These are phyloP conservation scores for Mnemiopsis leidyi DNA, from an alignment of 37 sponge, comb jelly and placozoan genomes.

Conservation along the genomic window DNA sequence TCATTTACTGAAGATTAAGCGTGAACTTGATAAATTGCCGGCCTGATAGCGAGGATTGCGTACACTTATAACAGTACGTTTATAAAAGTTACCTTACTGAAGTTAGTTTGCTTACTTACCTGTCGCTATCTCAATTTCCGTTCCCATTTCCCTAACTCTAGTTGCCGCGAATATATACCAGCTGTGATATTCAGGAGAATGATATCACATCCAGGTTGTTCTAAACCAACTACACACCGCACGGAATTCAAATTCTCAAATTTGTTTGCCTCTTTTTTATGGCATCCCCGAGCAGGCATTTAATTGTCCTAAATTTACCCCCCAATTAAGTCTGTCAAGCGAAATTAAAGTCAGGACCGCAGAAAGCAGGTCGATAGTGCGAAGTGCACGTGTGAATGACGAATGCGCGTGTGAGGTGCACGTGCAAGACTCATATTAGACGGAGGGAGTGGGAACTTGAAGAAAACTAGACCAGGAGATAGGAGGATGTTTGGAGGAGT, in stretches of 20 bases:
- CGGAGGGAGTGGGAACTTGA: neutral
- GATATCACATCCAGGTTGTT: neutral
- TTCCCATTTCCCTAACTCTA: no score
- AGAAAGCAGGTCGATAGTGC: neutral
- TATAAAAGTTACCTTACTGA: no score
- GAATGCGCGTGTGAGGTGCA: neutral
- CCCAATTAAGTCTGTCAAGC: constrained; percentile 50
- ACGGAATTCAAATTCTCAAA: constrained; percentile 36
- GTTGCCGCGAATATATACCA: no score
- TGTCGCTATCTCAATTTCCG: no score
- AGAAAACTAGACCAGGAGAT: neutral
- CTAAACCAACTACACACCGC: neutral
- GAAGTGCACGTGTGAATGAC: neutral
- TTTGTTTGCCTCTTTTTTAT: constrained; percentile 9
- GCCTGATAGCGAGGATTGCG: no score
- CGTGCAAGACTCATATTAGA: neutral
- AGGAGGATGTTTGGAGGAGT: neutral
- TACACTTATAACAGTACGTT: no score
- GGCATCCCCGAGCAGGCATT: constrained; percentile 26
- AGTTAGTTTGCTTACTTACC: no score
- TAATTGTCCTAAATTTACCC: constrained; percentile 45
- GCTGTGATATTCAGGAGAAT: no score
- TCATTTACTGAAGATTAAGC: no score
- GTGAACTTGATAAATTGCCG: no score
- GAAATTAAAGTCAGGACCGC: neutral